These are phyloP conservation scores for Amblyjoppa fuscipennis DNA, from an alignment of 2,888 invertebrate species.

Conservation along the genomic window DNA sequence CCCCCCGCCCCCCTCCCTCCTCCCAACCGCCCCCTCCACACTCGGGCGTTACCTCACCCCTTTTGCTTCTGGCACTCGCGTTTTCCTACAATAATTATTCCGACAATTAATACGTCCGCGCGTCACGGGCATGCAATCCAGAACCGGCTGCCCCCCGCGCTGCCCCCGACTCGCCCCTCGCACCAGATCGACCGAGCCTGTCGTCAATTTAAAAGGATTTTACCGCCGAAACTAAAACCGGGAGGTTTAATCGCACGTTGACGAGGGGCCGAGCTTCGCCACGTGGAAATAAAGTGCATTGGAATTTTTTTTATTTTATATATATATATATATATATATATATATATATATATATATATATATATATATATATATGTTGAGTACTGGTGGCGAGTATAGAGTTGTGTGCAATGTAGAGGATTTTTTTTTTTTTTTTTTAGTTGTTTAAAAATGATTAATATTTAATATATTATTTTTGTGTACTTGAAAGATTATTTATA, in stretches of 20 bases:
- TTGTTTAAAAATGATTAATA: too few species aligned
- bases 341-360: too few species aligned
- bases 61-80: conserved; percentile 37
- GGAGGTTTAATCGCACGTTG: conserved; percentile 52
- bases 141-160: neutral
- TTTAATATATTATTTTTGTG: too few species aligned
- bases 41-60: neutral
- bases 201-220: neutral
- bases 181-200: neutral
- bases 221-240: conserved; percentile 16
- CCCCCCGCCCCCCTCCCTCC: neutral
- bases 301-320: too few species aligned
- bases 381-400: too few species aligned
- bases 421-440: too few species aligned
- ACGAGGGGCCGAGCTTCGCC: conserved; percentile 1
- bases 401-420: too few species aligned
- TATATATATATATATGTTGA: too few species aligned
- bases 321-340: too few species aligned
- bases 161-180: neutral
- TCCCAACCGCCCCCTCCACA: too few species aligned
- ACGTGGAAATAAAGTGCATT: too few species aligned
- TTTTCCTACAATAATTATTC: conserved; percentile 62
- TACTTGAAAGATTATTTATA: too few species aligned
- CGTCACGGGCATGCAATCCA: conserved; percentile 43
- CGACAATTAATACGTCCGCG: conserved; percentile 65